Evolutionary conservation across 2,113 vertebrate species (phyloP), one percentile per base, ranked within the genome.

Genomic region (Tinamus guttatus): DNA sequence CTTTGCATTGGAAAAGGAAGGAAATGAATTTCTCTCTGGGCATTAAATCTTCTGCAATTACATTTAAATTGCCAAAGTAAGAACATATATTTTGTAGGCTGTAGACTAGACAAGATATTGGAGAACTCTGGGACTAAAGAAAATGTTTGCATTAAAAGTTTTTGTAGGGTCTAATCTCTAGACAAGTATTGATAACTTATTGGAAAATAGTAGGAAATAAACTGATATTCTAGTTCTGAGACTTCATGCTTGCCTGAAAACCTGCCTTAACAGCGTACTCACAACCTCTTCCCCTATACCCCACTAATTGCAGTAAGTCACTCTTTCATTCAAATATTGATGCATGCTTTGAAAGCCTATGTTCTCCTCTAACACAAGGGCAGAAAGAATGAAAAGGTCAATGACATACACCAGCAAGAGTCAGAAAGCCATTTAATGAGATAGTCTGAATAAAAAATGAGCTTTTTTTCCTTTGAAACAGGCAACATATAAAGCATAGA

Each of bases 341-440:
- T 59, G 19, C 8, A 54, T 49, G 30, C 34, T 87, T 87, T 94
- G 12, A 93, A 94, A 82, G 36, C 60, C 70, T 85, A 24, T 54
- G 12, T 49, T 77, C 22, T 75, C 10, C 45, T 92, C 91, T 89
- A 75, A 60, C 51, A 30, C 2, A 59, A 83, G 64, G 60, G 21
- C 43, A 78, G 71, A 58, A 70, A 90, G 70, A 36, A 90, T 78
- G 30, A 64, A 89, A 77, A 96, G 43, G 63, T 81, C 20, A 11
- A 21, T 78, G 38, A 64, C 62, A 82, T 77, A 82, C 10, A 90
- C 28, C 17, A 87, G 25, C 45, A 74, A 94, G 27, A 65, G 45
- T 81, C 11, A 89, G 51, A 93, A 95, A 94, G 83, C 2, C 14
- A 45, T 86, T 95, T 94, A 94, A 96, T 95, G 70, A 96, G 38